Evolutionary conservation across 2,888 invertebrate species (phyloP).

Genomic region (Drosophila meridiana): DNA sequence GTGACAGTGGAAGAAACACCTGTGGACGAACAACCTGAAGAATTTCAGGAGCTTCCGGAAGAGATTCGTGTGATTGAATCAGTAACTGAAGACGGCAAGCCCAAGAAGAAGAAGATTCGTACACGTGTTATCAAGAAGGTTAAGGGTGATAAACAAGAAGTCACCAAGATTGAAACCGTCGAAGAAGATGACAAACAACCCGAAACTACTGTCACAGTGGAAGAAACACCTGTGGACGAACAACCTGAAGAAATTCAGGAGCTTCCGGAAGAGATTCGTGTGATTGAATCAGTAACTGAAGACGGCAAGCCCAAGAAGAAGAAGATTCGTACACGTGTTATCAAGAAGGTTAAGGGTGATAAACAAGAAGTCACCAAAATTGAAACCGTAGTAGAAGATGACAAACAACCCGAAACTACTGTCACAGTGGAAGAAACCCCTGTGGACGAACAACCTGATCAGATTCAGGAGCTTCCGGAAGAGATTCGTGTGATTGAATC

Average conservation of each 20-base stretch:
- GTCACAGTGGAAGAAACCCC: slow-evolving; percentile 35
- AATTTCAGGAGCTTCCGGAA: not conserved
- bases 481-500: slow-evolving; percentile 39
- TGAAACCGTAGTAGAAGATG: slow-evolving; percentile 39
- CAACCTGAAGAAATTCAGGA: slow-evolving; percentile 21
- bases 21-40: not conserved
- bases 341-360: slow-evolving; percentile 43
- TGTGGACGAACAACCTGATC: slow-evolving; percentile 14
- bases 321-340: slow-evolving; percentile 45
- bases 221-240: not conserved
- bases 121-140: slow-evolving; percentile 7
- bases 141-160: slow-evolving; percentile 9
- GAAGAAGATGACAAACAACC: slow-evolving; percentile 8
- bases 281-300: slow-evolving; percentile 21
- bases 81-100: not conserved
- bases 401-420: slow-evolving; percentile 32
- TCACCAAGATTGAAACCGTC: slow-evolving; percentile 13
- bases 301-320: slow-evolving; percentile 36
- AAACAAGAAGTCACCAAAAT: slow-evolving; percentile 43
- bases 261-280: slow-evolving; percentile 30
- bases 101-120: slow-evolving; percentile 5
- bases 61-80: slow-evolving; percentile 3
- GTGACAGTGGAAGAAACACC: not conserved
- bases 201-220: slow-evolving; percentile 1
- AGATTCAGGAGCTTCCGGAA: slow-evolving; percentile 33